Percentiles rank a stretch among this genome's conserved stretches.
Evolutionary conservation across 2,888 invertebrate species (phyloP).

Genomic region (Brachylomia viminalis): DNA sequence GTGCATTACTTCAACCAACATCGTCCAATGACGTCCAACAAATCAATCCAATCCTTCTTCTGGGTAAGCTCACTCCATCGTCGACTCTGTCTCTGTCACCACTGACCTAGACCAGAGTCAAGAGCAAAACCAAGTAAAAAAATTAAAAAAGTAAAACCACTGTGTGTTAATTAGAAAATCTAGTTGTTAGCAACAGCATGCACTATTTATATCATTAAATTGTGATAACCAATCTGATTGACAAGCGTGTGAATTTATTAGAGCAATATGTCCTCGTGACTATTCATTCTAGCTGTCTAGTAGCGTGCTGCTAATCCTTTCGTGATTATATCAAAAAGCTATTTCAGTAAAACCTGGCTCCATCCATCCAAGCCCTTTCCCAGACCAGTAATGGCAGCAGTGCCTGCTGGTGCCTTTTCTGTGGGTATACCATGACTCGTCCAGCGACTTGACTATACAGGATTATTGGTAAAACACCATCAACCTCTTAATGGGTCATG

Average conservation of each 20-base stretch:
- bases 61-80: no score
- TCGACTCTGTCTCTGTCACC: no score
- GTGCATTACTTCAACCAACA: neutral
- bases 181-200: neutral
- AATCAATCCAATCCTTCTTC: no score
- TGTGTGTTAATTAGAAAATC: neutral
- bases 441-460: neutral
- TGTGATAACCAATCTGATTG: constrained; percentile 35
- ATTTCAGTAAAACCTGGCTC: neutral
- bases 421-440: neutral
- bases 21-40: neutral
- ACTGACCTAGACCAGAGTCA: no score
- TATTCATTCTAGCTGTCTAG: constrained; percentile 40
- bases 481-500: no score
- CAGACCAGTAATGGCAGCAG: neutral
- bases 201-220: constrained; percentile 8
- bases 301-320: neutral
- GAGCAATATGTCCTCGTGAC: constrained; percentile 34
- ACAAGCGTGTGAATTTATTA: constrained; percentile 52
- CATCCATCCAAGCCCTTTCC: neutral
- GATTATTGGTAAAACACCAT: no score
- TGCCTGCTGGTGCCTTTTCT: neutral
- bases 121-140: no score
- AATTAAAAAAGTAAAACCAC: no score
- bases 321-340: neutral